These are phyloP conservation scores for Anarsia innoxiella DNA, from an alignment of 2,888 invertebrate species.

Conservation along the genomic window DNA sequence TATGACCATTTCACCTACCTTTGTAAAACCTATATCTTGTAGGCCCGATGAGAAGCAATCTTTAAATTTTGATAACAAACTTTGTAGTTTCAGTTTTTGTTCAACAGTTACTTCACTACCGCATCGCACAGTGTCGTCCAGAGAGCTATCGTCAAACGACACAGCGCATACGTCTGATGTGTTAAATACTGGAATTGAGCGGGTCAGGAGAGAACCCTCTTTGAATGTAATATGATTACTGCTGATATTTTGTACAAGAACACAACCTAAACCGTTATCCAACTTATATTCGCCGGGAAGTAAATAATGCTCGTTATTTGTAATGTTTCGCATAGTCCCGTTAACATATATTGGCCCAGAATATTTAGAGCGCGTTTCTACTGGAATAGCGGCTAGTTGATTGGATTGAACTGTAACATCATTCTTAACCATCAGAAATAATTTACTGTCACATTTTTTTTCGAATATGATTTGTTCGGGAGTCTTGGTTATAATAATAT, in stretches of 20 bases:
- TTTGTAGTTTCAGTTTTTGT: too few relatives aligned
- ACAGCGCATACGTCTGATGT: background rate
- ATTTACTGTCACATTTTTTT: background rate
- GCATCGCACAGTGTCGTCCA: background rate
- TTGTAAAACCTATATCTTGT: background rate
- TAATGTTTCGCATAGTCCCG: background rate
- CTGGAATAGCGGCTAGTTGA: background rate
- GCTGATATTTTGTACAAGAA: background rate
- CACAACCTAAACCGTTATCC: background rate
- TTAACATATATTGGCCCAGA: background rate
- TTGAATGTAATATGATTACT: background rate
- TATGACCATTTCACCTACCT: background rate
- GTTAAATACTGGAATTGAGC: background rate
- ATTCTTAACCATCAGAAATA: background rate
- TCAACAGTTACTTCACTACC: background rate
- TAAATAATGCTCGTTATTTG: background rate
- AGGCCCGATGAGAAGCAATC: background rate
- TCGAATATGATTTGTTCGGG: background rate
- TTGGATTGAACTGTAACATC: background rate
- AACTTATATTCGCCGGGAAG: background rate
- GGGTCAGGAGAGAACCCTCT: background rate
- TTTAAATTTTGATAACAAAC: background rate
- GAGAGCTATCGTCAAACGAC: background rate
- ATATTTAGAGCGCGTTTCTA: background rate
- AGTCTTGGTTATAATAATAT: background rate